Evolutionary conservation across 2,113 vertebrate species (phyloP).

Genomic region (Thymallus thymallus): DNA sequence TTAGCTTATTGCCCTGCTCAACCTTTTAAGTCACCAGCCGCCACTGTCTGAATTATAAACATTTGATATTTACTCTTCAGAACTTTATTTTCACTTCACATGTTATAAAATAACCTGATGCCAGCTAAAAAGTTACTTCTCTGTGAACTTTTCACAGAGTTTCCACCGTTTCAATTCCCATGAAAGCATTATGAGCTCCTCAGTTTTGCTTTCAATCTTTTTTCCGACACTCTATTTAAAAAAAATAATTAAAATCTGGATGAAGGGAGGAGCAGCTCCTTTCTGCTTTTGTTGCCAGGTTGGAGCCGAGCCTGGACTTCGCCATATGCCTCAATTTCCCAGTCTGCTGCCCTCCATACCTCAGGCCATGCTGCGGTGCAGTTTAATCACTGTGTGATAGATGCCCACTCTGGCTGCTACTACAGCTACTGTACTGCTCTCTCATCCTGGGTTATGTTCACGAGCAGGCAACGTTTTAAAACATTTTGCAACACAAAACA

Average conservation of each 20-base stretch:
- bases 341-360: conserved; percentile 42
- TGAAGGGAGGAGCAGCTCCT: conserved; percentile 15
- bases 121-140: conserved; percentile 20
- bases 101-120: neutral
- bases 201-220: conserved; percentile 19
- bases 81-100: conserved; percentile 19
- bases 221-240: neutral
- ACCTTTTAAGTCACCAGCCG: too few relatives aligned
- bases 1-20: too few relatives aligned
- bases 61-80: neutral
- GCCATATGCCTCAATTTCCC: conserved; percentile 54
- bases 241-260: neutral
- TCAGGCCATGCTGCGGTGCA: neutral
- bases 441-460: neutral
- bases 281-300: conserved; percentile 37
- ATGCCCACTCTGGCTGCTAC: neutral
- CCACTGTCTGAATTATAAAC: neutral
- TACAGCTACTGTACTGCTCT: neutral
- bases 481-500: too few relatives aligned
- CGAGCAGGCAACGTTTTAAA: too few relatives aligned
- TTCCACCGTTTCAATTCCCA: neutral
- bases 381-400: neutral
- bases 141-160: neutral
- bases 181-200: neutral
- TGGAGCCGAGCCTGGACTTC: conserved; percentile 42